Base-by-base conservation (phyloP, 2,888 invertebrate species). In the Brachyptera putata region DNA sequence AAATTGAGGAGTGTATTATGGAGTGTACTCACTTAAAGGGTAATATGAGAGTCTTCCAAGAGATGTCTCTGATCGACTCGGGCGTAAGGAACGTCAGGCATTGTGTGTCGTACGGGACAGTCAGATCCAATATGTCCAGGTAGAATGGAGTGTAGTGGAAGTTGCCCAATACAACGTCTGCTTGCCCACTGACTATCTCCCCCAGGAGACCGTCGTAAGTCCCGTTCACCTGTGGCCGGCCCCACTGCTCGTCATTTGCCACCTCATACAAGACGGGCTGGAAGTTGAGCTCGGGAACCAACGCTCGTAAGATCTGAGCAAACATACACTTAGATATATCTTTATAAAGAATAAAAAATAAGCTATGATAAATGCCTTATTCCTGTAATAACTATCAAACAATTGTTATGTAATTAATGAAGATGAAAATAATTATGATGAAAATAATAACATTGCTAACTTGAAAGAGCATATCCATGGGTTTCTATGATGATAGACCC, bases 81-180 rank as follows among this genome's bases (percentile, higher is more conserved):
- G 91, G 91, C 0, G 91, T 91, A 16, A 92, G 72, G 69, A 92
- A 92, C 1, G 91, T 91, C 68, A 91, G 79, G 69, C 91, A 92
- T 70, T 91, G 88, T 0, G 87, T 83, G n/a, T 85, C 87, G 64
- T 91, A 91, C 0, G 91, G 89, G 49, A 82, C 78, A 57, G 86
- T 87, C 37, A 92, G 74, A 71, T 92, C 91, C 67, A 88, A 82
- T 46, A 86, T 73, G 50, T 83, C 80, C 49, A 86, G 71, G 67
- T 89, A 82, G 67, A 83, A 81, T 0, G 84, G 81, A 0, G 84
- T 88, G 65, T 90, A 85, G 71, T 91, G 85, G 24, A 92, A 76
- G 74, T 91, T 89, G 0, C 88, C 91, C 13, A 91, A 74, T 14
- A 86, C 89, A 56, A 91, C 74, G 67, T 88, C 86, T 0, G 90